Evolutionary conservation across 30 jellyfish, hydroid and myxozoan species (phyloP), one percentile per base, ranked within the genome.

Genomic region (Nemopilema nomurai): DNA sequence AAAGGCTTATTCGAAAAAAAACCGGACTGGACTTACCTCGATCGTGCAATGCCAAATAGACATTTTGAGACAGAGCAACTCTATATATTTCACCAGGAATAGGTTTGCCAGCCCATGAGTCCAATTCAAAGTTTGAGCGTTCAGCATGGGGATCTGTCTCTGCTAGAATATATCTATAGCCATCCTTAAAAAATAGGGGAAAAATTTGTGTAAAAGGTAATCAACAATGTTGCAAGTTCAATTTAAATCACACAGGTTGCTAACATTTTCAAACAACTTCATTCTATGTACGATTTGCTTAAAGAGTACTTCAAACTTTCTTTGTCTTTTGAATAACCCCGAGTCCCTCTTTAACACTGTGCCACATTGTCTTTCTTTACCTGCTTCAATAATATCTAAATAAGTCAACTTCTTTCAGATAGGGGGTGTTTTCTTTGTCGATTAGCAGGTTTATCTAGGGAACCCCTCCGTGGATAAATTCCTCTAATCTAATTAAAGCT

Each of bases 61-160:
- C 93, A 51, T 74, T 74, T n/a, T 97, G 97, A 28, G 91, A 97
- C 67, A 87, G 52, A 17, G 90, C 89, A 13, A 81, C 94, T 66
- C 98, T 73, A 77, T 92, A 92, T 18, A 92, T 87, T 63, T 92
- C 98, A 21, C 98, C 98, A 26, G 98, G 98, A 29, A 92, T 92
- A 25, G 98, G 98, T 64, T 92, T 92, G n/a, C 98, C 98, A 66
- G 98, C 98, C 89, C 95, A 87, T 23, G 98, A 92, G 70, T 92
- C 98, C 53, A 87, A 73, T 63, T 92, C 98, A 77, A 92, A 92
- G 66, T 88, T 92, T 51, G 92, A 76, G n/a, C 93, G 79, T 57
- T 81, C 93, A 17, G 98, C 98, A 87, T 85, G 89, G 4, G 97
- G 96, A 71, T 92, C 98, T n/a, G 96, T 92, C 27, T 92, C 98